Conservation (phyloP, 2,888 invertebrate species). For the Strigamia crassipes region DNA sequence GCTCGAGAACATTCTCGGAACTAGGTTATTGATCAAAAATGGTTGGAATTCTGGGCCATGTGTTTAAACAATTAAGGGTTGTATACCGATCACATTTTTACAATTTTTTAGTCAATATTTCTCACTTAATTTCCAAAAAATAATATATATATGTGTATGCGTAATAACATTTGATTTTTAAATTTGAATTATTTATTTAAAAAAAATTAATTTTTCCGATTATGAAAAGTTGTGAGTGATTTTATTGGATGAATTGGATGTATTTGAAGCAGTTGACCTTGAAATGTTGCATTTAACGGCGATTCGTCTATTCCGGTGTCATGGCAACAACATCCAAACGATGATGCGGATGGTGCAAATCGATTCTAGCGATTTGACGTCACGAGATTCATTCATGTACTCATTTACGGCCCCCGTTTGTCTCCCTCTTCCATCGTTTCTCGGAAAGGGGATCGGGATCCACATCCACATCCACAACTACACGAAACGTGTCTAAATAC, state of each 20-base stretch:
- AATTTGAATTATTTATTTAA: too few relatives aligned
- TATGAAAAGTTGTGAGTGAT: too few relatives aligned
- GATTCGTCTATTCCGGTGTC: background rate
- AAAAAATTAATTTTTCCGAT: too few relatives aligned
- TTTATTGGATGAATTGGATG: too few relatives aligned
- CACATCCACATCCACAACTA: too few relatives aligned
- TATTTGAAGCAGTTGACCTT: background rate
- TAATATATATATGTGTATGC: too few relatives aligned
- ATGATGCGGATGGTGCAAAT: conserved; percentile 18
- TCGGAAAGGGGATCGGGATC: too few relatives aligned
- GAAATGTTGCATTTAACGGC: background rate
- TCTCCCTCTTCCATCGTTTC: background rate
- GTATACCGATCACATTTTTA: background rate
- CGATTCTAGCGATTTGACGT: background rate
- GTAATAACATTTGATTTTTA: too few relatives aligned
- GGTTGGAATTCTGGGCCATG: background rate
- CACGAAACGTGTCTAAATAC: too few relatives aligned
- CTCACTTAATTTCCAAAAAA: too few relatives aligned
- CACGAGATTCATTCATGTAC: background rate
- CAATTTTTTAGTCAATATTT: background rate
- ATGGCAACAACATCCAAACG: conserved; percentile 7
- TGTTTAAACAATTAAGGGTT: background rate
- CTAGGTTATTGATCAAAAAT: conserved; percentile 16
- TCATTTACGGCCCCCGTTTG: background rate
- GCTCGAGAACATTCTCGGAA: background rate